These are phyloP conservation scores for Artemisiospiza belli DNA, from an alignment of 2,113 vertebrate genomes.

Conservation along the genomic window DNA sequence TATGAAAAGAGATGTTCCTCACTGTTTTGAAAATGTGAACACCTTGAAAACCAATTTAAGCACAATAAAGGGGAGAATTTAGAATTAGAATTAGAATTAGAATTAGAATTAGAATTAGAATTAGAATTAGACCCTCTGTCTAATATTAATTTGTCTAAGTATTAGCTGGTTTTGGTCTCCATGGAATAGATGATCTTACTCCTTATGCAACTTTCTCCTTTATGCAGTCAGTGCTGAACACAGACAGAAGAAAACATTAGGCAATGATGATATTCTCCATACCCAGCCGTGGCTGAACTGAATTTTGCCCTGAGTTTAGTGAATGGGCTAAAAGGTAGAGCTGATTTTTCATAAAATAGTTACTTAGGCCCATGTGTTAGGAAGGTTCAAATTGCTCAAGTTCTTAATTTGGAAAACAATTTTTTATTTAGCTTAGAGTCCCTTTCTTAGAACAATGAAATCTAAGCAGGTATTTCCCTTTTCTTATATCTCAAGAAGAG, in stretches of 20 bases:
- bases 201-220: not conserved
- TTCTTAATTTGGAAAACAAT: not conserved
- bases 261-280: not conserved
- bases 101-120: too few species aligned
- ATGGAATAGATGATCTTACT: not conserved
- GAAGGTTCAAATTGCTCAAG: not conserved
- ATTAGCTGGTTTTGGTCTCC: not conserved
- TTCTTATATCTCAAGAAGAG: not conserved
- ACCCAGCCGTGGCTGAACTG: not conserved
- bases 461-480: not conserved
- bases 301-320: not conserved
- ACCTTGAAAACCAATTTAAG: not conserved
- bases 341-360: not conserved
- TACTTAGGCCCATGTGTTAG: rapidly evolving
- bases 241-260: not conserved
- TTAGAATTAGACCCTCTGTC: not conserved
- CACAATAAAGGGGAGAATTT: not conserved
- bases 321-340: not conserved
- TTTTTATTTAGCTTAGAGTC: not conserved
- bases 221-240: not conserved
- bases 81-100: not conserved
- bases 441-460: not conserved
- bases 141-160: not conserved
- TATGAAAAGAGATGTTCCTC: not conserved
- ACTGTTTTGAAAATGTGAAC: not conserved